phyloP scores from a whole-genome alignment of 2,113 vertebrate genomes.

The Pachycephala philippinensis region DNA sequence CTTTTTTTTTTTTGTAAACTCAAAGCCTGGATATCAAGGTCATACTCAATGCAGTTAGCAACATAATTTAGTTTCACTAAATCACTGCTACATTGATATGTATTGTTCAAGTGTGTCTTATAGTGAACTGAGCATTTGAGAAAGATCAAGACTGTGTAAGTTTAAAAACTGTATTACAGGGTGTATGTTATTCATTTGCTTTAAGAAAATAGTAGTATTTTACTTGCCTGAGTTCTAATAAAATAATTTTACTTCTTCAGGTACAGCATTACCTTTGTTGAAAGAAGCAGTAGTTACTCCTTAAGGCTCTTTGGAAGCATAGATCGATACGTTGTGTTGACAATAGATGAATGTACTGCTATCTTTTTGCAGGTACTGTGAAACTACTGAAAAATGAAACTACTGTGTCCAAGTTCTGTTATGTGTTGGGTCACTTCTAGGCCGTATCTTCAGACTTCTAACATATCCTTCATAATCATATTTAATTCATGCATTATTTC shows the following conservation, averaged over 20 bases:
- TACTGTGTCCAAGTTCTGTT: neutral
- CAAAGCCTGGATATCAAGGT: neutral
- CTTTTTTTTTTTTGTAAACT: neutral
- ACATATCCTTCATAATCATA: fast-evolving
- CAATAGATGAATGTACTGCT: slow-evolving; percentile 85
- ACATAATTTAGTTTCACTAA: neutral
- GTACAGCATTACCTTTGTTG: slow-evolving; percentile 84
- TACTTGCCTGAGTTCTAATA: neutral
- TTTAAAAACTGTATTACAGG: neutral
- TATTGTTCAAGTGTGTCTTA: neutral
- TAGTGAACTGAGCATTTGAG: neutral
- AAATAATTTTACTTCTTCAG: slow-evolving; percentile 65
- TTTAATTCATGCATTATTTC: neutral
- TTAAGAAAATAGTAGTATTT: neutral
- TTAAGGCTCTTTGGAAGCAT: slow-evolving; percentile 78
- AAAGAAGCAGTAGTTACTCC: slow-evolving; percentile 76
- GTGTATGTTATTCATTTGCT: neutral
- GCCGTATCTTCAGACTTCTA: neutral
- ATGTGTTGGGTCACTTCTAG: neutral
- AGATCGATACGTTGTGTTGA: slow-evolving; percentile 78
- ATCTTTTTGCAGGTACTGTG: slow-evolving; percentile 86
- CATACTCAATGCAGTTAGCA: neutral
- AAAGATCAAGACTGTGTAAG: neutral
- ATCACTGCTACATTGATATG: neutral
- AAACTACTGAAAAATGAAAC: neutral